Percentiles rank a stretch among this genome's conserved stretches.
phyloP scores from a whole-genome alignment of 2,888 invertebrate species.

The Isoperla grammatica region DNA sequence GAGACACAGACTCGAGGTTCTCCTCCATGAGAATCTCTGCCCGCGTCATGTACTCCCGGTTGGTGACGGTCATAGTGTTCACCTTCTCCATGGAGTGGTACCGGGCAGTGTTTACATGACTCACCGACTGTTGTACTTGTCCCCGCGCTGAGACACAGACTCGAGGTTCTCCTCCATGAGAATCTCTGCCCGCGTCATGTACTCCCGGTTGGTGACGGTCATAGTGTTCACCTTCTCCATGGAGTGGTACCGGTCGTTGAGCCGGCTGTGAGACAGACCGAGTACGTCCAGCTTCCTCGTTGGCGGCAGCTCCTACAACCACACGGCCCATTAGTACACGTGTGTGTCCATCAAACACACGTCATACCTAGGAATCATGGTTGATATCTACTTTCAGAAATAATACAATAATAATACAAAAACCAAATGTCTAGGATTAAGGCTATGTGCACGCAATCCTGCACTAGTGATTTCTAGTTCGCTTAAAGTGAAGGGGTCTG shows the following conservation, averaged over 20 bases:
- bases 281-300: slow-evolving; percentile 60
- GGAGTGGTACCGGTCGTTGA: slow-evolving; percentile 86
- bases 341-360: too few relatives aligned
- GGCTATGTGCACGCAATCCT: too few relatives aligned
- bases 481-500: too few relatives aligned
- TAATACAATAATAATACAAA: too few relatives aligned
- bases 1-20: slow-evolving; percentile 39
- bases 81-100: slow-evolving; percentile 70
- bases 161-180: slow-evolving; percentile 42
- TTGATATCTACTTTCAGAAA: too few relatives aligned
- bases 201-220: slow-evolving; percentile 42
- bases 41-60: slow-evolving; percentile 44
- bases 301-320: slow-evolving; percentile 43
- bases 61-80: slow-evolving; percentile 40
- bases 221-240: slow-evolving; percentile 53
- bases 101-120: background rate
- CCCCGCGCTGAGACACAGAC: slow-evolving; percentile 40
- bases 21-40: slow-evolving; percentile 44
- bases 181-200: slow-evolving; percentile 43
- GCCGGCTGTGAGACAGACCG: slow-evolving; percentile 71
- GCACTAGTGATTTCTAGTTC: too few relatives aligned
- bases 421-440: background rate
- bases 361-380: too few relatives aligned
- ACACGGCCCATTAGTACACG: too few relatives aligned
- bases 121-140: slow-evolving; percentile 40